These are phyloP conservation scores for Phoenoteleia sp. DNA, from an alignment of 2,888 invertebrate species.

Conservation along the genomic window DNA sequence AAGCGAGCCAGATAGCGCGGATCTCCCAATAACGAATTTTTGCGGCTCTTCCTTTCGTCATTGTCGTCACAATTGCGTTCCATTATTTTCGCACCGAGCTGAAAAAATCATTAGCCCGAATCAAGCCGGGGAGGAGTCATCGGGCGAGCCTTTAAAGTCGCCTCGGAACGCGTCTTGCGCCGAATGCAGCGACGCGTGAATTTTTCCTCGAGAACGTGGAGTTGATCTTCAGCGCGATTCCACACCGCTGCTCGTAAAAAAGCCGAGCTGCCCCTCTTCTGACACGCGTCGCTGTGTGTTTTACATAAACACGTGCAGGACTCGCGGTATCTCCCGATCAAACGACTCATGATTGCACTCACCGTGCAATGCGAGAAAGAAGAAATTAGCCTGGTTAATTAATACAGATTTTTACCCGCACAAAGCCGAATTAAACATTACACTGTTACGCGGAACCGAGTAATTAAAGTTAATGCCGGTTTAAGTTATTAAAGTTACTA, in stretches of 20 bases:
- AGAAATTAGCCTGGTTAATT: conserved; percentile 24
- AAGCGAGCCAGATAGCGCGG: conserved; percentile 46
- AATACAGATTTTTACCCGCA: background rate
- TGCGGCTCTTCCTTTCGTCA: conserved; percentile 16
- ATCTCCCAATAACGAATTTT: too few relatives aligned
- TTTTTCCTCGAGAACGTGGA: conserved; percentile 54
- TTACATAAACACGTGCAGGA: conserved; percentile 47
- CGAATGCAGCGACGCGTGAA: conserved; percentile 51
- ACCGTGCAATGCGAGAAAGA: conserved; percentile 11
- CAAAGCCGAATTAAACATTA: too few relatives aligned
- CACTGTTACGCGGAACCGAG: too few relatives aligned
- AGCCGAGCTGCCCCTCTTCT: conserved; percentile 28
- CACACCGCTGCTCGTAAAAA: conserved; percentile 52
- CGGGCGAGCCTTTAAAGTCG: too few relatives aligned
- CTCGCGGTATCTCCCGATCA: conserved; percentile 41
- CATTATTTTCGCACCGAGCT: too few relatives aligned
- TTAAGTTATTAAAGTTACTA: too few relatives aligned
- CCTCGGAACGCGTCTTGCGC: too few relatives aligned
- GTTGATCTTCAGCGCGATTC: conserved; percentile 66
- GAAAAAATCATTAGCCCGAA: too few relatives aligned
- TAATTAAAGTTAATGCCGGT: too few relatives aligned
- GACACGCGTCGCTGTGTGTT: conserved; percentile 54
- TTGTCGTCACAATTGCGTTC: background rate
- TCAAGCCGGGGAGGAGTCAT: too few relatives aligned
- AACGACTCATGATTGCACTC: conserved; percentile 35